These are phyloP conservation scores for Uropsilus gracilis DNA, from an alignment of 2,113 vertebrate species.

Conservation along the genomic window DNA sequence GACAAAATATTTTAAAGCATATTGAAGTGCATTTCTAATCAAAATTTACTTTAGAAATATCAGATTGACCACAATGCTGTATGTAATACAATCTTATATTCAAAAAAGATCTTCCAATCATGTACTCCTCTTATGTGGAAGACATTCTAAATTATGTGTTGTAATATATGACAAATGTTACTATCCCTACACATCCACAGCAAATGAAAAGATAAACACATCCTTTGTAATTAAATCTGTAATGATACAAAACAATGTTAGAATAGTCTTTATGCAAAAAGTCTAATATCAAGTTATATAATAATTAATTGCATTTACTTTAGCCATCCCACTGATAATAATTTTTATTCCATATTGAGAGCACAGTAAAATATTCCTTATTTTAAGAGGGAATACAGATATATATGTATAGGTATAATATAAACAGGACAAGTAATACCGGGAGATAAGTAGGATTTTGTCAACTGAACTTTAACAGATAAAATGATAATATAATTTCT, in stretches of 20 bases:
- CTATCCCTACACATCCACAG: background rate
- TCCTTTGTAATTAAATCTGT: background rate
- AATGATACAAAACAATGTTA: background rate
- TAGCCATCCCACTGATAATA: background rate
- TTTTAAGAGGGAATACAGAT: background rate
- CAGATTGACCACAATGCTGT: background rate
- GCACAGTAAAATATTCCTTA: background rate
- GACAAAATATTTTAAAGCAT: background rate
- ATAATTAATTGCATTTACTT: background rate
- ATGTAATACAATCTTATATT: background rate
- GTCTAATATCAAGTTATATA: background rate
- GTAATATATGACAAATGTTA: background rate
- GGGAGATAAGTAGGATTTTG: background rate
- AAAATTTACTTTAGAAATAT: constrained; percentile 33
- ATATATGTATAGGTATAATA: background rate
- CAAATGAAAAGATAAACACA: background rate
- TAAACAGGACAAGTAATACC: background rate
- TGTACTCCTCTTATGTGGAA: background rate
- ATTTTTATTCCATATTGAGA: background rate
- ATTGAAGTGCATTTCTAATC: background rate
- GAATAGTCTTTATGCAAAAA: background rate
- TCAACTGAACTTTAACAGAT: constrained; percentile 4
- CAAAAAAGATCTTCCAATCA: background rate
- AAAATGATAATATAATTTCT: background rate
- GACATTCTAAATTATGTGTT: background rate